Conservation (phyloP, 2,113 vertebrate species). For the Gnathonemus echidnorhynchus region DNA sequence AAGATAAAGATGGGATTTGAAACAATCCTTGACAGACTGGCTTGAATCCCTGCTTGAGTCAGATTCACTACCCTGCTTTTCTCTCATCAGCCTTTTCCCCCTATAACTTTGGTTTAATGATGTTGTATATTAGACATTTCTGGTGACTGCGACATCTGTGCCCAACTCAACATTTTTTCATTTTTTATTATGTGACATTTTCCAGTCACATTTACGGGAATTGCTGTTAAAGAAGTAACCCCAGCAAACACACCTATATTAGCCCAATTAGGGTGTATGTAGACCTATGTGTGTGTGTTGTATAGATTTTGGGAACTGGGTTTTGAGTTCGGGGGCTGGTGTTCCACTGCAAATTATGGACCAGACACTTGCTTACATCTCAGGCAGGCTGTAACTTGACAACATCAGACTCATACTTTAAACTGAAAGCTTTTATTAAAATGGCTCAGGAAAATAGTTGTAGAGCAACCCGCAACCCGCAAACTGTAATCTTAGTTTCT, state of each 20-base stretch:
- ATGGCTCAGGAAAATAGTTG: not conserved
- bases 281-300: not conserved
- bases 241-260: not conserved
- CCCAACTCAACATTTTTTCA: not conserved
- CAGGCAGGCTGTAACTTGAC: not conserved
- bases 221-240: not conserved
- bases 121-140: not conserved
- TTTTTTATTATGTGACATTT: not conserved
- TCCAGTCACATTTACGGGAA: not conserved
- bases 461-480: not conserved
- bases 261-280: not conserved
- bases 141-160: not conserved
- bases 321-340: not conserved
- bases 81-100: not conserved
- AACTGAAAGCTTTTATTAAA: conserved; percentile 1
- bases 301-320: not conserved
- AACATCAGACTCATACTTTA: not conserved
- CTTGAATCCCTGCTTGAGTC: not conserved
- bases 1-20: not conserved
- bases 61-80: not conserved
- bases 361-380: not conserved
- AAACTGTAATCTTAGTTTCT: not conserved
- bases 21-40: not conserved
- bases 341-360: not conserved
- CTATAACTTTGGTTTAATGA: not conserved